phyloP scores from a whole-genome alignment of 1,140 invertebrate species.

The Achatina immaculata region DNA sequence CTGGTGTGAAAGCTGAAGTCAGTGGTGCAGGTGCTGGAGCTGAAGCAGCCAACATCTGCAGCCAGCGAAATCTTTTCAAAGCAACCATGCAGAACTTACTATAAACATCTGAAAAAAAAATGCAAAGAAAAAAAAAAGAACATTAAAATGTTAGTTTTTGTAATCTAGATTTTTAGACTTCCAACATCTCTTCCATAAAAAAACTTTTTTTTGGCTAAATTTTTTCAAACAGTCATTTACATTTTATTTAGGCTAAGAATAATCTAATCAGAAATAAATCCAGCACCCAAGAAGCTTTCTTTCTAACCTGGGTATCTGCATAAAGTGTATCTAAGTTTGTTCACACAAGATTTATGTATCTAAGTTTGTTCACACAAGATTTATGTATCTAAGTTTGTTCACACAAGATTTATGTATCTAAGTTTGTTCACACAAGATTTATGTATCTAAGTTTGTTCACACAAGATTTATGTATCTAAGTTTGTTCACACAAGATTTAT shows the following conservation, averaged over 20 bases:
- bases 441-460: too few species aligned
- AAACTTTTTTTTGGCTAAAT: background rate
- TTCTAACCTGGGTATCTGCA: too few species aligned
- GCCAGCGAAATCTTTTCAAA: constrained; percentile 8
- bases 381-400: too few species aligned
- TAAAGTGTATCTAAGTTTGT: too few species aligned
- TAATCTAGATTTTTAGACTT: too few species aligned
- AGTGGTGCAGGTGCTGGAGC: constrained; percentile 3
- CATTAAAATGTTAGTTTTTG: background rate
- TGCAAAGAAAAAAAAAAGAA: background rate
- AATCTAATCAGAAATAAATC: background rate
- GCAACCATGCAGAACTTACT: constrained; percentile 17
- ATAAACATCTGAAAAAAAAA: constrained; percentile 22
- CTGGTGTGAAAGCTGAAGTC: constrained; percentile 33
- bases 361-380: too few species aligned
- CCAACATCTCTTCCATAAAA: background rate
- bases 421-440: too few species aligned
- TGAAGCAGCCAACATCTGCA: constrained; percentile 2
- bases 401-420: too few species aligned
- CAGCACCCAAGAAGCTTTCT: background rate
- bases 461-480: too few species aligned
- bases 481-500: too few species aligned
- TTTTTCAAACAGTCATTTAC: background rate
- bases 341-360: too few species aligned
- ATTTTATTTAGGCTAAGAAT: background rate